phyloP scores from a whole-genome alignment of 2,888 invertebrate species.

The Athrips mouffetella region DNA sequence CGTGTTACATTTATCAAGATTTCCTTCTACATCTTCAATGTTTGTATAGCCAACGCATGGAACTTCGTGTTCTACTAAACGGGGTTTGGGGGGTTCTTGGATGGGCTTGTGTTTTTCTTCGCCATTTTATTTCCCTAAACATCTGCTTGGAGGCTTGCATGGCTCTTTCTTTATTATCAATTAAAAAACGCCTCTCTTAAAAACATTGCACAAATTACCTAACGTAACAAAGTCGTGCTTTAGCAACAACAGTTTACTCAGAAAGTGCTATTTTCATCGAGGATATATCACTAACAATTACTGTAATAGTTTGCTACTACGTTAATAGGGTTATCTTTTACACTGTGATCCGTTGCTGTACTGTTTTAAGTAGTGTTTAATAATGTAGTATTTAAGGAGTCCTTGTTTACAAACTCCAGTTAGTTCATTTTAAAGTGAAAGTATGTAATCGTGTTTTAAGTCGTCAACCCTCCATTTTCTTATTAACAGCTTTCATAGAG shows the following conservation, averaged over 20 bases:
- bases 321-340: constrained; percentile 2
- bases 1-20: not conserved
- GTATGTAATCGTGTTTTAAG: not conserved
- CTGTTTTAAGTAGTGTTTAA: not conserved
- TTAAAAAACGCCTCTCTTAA: no score
- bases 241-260: not conserved
- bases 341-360: not conserved
- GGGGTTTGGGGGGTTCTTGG: no score
- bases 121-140: no score
- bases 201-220: no score
- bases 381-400: not conserved
- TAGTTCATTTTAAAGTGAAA: not conserved
- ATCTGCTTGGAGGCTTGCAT: no score
- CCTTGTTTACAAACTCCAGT: not conserved
- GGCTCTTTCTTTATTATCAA: no score
- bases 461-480: not conserved
- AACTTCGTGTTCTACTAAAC: no score
- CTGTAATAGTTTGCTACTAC: not conserved
- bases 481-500: not conserved
- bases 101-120: no score
- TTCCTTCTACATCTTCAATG: not conserved
- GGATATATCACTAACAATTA: not conserved
- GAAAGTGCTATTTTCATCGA: not conserved
- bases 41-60: not conserved
- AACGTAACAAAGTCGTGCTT: no score